Conservation (phyloP, 2,797 vertebrate species). For the Myotis myotis region DNA sequence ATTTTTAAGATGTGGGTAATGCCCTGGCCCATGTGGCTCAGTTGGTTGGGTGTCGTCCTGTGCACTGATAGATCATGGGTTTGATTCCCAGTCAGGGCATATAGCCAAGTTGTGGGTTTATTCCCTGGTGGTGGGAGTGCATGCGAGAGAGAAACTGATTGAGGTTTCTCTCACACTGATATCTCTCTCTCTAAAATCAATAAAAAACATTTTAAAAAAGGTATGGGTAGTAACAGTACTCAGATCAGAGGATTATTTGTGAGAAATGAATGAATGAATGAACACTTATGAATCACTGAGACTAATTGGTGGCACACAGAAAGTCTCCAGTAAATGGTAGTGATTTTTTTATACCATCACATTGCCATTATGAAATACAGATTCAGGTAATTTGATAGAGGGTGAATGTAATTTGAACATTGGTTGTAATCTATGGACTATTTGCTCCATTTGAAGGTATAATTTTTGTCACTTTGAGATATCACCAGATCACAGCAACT, state of each 20-base stretch:
- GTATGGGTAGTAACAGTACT: neutral
- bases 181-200: too few species aligned
- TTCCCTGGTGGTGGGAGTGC: too few species aligned
- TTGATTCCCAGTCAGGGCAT: too few species aligned
- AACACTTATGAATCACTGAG: neutral
- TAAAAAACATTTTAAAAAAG: neutral
- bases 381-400: neutral
- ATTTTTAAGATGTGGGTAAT: slow-evolving; percentile 22
- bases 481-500: neutral
- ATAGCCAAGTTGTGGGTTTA: too few species aligned
- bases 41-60: too few species aligned
- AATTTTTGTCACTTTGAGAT: slow-evolving; percentile 9
- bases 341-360: neutral
- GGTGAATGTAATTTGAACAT: neutral
- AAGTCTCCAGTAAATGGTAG: neutral
- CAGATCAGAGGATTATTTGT: neutral
- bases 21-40: too few species aligned
- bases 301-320: neutral
- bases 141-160: too few species aligned
- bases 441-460: neutral
- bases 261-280: neutral
- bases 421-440: neutral
- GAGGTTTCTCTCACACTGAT: too few species aligned
- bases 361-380: slow-evolving; percentile 9
- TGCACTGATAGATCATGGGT: too few species aligned